phyloP scores from a whole-genome alignment of 2,113 vertebrate species.

The Brachirus orientalis region DNA sequence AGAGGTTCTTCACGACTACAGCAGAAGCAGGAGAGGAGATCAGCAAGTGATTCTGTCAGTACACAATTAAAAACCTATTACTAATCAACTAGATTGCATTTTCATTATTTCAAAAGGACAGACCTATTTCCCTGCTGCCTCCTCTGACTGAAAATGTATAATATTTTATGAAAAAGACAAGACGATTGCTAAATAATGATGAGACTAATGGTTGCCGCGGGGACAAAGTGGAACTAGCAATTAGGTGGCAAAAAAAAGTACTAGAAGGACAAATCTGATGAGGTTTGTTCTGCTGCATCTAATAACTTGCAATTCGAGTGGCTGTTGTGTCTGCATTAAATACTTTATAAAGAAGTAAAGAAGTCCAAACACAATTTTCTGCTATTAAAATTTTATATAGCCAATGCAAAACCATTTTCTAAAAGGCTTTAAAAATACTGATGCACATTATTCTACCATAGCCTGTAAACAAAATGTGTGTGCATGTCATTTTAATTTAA shows the following conservation, averaged over 20 bases:
- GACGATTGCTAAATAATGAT: conserved; percentile 23
- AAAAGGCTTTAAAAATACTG: background rate
- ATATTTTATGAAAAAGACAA: conserved; percentile 11
- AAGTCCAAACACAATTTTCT: no score
- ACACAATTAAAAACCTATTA: conserved; percentile 31
- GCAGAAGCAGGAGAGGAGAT: background rate
- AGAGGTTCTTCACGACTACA: conserved; percentile 12
- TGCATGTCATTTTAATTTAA: background rate
- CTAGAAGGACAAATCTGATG: conserved; percentile 3
- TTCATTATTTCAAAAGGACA: conserved; percentile 21
- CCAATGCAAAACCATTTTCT: conserved; percentile 5
- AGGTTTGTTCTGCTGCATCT: conserved; percentile 11
- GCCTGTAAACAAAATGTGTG: background rate
- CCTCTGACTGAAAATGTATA: conserved; percentile 7
- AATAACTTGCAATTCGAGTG: background rate
- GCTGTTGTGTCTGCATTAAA: conserved; percentile 14
- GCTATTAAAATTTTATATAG: no score
- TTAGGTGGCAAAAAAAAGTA: background rate
- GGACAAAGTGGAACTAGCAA: conserved; percentile 10
- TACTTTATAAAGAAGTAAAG: background rate
- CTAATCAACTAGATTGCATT: background rate
- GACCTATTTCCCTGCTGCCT: conserved; percentile 6
- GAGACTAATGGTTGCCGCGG: conserved; percentile 2
- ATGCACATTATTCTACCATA: background rate
- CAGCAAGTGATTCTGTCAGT: conserved; percentile 16